These are phyloP conservation scores for Gambelia wislizenii DNA, from an alignment of 2,797 vertebrate genomes.

Conservation along the genomic window DNA sequence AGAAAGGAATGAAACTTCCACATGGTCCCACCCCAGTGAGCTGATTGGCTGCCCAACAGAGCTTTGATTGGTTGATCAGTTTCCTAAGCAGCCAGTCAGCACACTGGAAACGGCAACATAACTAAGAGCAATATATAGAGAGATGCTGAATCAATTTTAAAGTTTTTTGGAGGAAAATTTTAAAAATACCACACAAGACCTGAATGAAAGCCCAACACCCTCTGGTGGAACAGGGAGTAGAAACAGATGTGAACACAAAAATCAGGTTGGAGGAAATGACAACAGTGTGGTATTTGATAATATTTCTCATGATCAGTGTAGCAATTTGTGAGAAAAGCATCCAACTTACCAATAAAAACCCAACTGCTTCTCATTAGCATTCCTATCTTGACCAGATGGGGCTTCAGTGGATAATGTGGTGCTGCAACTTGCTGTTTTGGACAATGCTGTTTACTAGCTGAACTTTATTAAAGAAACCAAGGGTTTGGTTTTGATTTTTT, in stretches of 20 bases:
- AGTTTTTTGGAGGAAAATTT: neutral
- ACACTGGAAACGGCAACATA: no score
- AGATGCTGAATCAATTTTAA: no score
- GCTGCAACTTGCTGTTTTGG: conserved; percentile 49
- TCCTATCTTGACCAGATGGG: conserved; percentile 66
- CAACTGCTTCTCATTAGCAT: conserved; percentile 63
- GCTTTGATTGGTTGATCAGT: no score
- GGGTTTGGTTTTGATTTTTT: neutral
- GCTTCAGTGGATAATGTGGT: conserved; percentile 50
- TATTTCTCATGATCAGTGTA: conserved; percentile 60
- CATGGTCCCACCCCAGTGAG: no score
- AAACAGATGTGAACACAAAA: conserved; percentile 27
- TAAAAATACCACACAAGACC: neutral
- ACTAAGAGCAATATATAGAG: no score
- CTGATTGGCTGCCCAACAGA: no score
- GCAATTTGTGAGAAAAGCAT: conserved; percentile 65
- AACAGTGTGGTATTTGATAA: conserved; percentile 33
- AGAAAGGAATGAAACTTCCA: no score
- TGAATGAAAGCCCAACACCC: no score
- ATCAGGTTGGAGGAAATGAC: conserved; percentile 14
- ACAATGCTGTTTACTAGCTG: conserved; percentile 12
- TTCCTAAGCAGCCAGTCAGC: no score
- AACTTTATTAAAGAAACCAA: neutral
- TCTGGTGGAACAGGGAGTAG: neutral
- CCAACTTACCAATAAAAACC: conserved; percentile 51